Base-by-base conservation (phyloP, 2,797 vertebrate species). In the Caiman crocodilus region DNA sequence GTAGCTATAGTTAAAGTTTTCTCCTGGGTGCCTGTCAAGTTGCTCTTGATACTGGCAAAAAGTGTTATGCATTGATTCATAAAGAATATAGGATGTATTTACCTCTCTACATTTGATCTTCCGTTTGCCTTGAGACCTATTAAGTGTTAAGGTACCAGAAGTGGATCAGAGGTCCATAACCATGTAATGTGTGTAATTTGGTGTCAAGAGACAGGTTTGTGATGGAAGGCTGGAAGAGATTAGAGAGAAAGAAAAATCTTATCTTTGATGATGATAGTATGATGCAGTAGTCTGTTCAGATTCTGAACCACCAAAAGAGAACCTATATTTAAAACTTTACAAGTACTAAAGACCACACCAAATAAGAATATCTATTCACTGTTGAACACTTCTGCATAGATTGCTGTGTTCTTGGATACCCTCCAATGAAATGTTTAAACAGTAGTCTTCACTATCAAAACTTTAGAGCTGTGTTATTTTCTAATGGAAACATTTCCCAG, bases 1-100 rank as follows among this genome's bases (percentile, higher is more conserved):
- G 4, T 35, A 55, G 88, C 83, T 89, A 2, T 59, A 67, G 20
- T 76, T 0, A 1, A 82, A 42, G 75, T 74, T 42, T 42, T 63
- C 12, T 74, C 11, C 1, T 0, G 1, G 63, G 55, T 86, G 55
- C 10, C 6, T 64, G 2, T 84, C 59, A 78, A 23, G 2, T 28
- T 26, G 67, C 82, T 84, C 42, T 30, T 96, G 65, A 8, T 81
- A 3, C 60, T 57, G 76, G 42, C 74, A 12, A 2, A 58, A 0
- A 35, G 4, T 67, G 55, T 32, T 93, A 60, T 2, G 42, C 42
- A 6, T 76, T 71, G 56, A 28, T 75, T 84, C 4, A 0, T 26
- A 50, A 0, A 50, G 15, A 77, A 11, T 42, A 5, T 23, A 32
- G 50, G 1, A 0, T 56, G 6, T 1, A 0, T 20, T 50, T 73